These are phyloP conservation scores for Nemapogon koenigi DNA, from an alignment of 2,888 invertebrate species.

Conservation along the genomic window DNA sequence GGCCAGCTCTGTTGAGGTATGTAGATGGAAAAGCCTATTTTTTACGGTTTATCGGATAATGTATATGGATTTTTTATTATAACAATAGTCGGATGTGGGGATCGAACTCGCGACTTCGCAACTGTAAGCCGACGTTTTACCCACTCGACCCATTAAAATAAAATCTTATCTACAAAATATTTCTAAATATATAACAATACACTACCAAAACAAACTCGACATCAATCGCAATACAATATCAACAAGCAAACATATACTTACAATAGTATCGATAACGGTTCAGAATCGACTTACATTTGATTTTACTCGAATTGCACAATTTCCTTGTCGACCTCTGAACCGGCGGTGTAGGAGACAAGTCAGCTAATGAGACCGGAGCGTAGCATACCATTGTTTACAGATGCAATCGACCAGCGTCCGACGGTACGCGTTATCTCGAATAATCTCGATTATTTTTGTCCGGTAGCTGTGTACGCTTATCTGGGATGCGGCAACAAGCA, in stretches of 20 bases:
- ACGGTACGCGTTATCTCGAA: slow-evolving; percentile 29
- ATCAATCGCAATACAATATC: neutral
- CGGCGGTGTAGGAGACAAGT: slow-evolving; percentile 30
- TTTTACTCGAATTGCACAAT: slow-evolving; percentile 39
- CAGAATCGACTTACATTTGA: slow-evolving; percentile 5
- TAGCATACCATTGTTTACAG: slow-evolving; percentile 56
- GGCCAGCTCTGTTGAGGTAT: too few species aligned
- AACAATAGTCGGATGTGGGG: too few species aligned
- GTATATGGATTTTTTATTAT: too few species aligned
- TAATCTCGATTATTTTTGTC: slow-evolving; percentile 40
- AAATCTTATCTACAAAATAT: too few species aligned
- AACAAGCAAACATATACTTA: slow-evolving; percentile 2
- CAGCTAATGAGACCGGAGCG: slow-evolving; percentile 56
- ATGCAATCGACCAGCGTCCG: slow-evolving; percentile 33
- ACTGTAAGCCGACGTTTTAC: too few species aligned
- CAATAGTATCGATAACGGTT: slow-evolving; percentile 1
- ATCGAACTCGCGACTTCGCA: too few species aligned
- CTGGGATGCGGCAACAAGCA: slow-evolving; percentile 35
- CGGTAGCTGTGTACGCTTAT: slow-evolving; percentile 56
- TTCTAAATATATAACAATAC: too few species aligned
- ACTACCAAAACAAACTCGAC: too few species aligned
- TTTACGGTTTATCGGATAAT: too few species aligned
- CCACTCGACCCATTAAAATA: too few species aligned
- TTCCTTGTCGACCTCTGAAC: slow-evolving; percentile 25
- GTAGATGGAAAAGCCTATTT: too few species aligned